phyloP scores from a whole-genome alignment of 2,888 invertebrate genomes.

The Gandaritis pyraliata region DNA sequence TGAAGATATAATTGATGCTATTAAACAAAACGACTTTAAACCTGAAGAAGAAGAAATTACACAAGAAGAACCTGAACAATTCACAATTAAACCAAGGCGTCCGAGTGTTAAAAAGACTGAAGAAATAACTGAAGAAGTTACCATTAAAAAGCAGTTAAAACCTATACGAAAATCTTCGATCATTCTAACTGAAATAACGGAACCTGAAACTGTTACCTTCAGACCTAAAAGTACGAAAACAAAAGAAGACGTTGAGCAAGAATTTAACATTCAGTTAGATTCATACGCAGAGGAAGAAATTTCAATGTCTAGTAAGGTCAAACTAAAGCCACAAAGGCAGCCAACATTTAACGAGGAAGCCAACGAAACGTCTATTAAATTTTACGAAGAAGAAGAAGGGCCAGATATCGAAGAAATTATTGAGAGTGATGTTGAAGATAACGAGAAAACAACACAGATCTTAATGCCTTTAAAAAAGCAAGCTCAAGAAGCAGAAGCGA shows the following conservation, averaged over 20 bases:
- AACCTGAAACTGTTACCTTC: slow-evolving; percentile 91
- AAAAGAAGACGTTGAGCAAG: slow-evolving; percentile 94
- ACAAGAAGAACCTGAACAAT: slow-evolving; percentile 70
- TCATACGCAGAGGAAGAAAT: slow-evolving; percentile 95
- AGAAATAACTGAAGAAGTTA: slow-evolving; percentile 86
- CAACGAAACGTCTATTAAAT: slow-evolving; percentile 89
- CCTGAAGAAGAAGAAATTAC: slow-evolving; percentile 47
- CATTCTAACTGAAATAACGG: slow-evolving; percentile 89
- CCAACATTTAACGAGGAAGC: slow-evolving; percentile 91
- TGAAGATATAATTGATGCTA: slow-evolving; percentile 74
- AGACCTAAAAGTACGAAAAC: slow-evolving; percentile 90
- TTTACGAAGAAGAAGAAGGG: slow-evolving; percentile 78
- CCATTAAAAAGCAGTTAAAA: slow-evolving; percentile 90
- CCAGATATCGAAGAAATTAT: slow-evolving; percentile 77
- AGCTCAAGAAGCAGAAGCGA: slow-evolving; percentile 64
- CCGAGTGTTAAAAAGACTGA: slow-evolving; percentile 77
- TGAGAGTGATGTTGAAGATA: slow-evolving; percentile 77
- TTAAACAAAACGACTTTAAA: slow-evolving; percentile 54
- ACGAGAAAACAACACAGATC: slow-evolving; percentile 67
- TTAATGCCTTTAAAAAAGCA: slow-evolving; percentile 71
- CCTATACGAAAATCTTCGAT: slow-evolving; percentile 86
- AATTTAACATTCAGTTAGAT: slow-evolving; percentile 93
- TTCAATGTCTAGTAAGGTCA: slow-evolving; percentile 93
- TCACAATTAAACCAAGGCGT: slow-evolving; percentile 71
- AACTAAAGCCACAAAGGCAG: slow-evolving; percentile 89